Base-by-base conservation (phyloP, 2,113 vertebrate genomes). In the Neomonachus schauinslandi region DNA sequence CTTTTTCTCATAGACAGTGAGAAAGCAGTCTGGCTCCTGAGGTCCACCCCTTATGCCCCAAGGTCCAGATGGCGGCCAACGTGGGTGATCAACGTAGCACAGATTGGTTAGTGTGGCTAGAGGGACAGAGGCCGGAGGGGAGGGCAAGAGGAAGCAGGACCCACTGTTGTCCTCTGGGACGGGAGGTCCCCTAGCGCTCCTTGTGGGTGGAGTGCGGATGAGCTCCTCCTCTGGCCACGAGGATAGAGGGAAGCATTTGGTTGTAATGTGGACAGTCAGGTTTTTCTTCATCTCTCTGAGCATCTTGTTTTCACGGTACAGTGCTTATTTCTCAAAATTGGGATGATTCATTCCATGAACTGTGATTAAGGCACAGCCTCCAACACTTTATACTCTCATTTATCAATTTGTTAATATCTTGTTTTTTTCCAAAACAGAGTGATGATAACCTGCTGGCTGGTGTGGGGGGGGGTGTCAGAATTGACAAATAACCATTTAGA, bases 61-160 rank as follows among this genome's bases (percentile, higher is more conserved):
- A 82, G 97, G 97, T 97, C 96, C 97, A 95, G 84, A 98, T 98
- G 98, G 97, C 98, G 69, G 97, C 98, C 98, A 98, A 98, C n/a
- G 97, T 98, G 95, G 98, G 98, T 79, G 98, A 98, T 76, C 98
- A 98, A 10, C 98, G 97, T 5, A 77, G 92, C 67, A 82, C 98
- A 0, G 98, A 98, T 94, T 98, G 98, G 98, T 98, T 88, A 98
- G 97, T 98, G 76, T 65, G 72, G 91, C 36, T 8, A 0, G 46
- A 49, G 81, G 65, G 61, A 24, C 26, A 9, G 53, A 19, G 14
- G 26, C 22, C 0, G 2, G 36, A 3, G 14, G 36, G 46, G 69
- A 11, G 36, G 81, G 65, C 9, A 5, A 39, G 69, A 83, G 49
- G 69, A 53, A 67, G 77, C 49, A 6, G 51, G 59, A 22, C 46